Conservation (phyloP, 2,113 vertebrate species). For the Ictalurus furcatus region DNA sequence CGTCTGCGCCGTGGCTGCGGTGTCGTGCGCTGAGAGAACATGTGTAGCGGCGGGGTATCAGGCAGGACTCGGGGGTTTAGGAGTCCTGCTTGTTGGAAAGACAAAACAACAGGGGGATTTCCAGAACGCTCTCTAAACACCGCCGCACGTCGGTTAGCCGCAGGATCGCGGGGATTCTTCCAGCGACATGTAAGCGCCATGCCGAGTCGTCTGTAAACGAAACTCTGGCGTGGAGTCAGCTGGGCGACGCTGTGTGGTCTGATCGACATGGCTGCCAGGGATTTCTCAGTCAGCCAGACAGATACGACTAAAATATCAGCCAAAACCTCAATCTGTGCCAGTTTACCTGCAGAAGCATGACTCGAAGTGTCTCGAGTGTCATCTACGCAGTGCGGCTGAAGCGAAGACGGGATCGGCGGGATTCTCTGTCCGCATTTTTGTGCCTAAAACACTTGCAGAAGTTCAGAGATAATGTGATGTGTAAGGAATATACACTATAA, state of each 20-base stretch:
- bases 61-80: neutral
- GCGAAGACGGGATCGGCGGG: neutral
- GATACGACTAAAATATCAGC: constrained; percentile 49
- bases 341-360: constrained; percentile 24
- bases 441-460: neutral
- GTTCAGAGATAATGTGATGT: neutral
- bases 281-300: constrained; percentile 38
- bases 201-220: constrained; percentile 17
- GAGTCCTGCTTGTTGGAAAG: neutral
- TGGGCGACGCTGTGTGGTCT: constrained; percentile 50
- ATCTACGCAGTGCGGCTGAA: neutral
- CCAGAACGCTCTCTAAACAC: constrained; percentile 17
- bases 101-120: constrained; percentile 8
- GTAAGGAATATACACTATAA: neutral
- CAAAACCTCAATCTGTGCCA: constrained; percentile 35
- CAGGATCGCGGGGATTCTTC: constrained; percentile 25
- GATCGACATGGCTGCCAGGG: constrained; percentile 59
- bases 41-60: neutral
- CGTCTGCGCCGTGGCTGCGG: constrained; percentile 20
- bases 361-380: constrained; percentile 5
- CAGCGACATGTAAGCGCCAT: constrained; percentile 26
- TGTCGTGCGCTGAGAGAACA: constrained; percentile 1
- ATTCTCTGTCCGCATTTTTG: neutral
- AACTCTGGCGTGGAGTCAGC: constrained; percentile 44
- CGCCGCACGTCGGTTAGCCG: constrained; percentile 20